These are phyloP conservation scores for Athrips mouffetella DNA, from an alignment of 2,888 invertebrate genomes.

Conservation along the genomic window DNA sequence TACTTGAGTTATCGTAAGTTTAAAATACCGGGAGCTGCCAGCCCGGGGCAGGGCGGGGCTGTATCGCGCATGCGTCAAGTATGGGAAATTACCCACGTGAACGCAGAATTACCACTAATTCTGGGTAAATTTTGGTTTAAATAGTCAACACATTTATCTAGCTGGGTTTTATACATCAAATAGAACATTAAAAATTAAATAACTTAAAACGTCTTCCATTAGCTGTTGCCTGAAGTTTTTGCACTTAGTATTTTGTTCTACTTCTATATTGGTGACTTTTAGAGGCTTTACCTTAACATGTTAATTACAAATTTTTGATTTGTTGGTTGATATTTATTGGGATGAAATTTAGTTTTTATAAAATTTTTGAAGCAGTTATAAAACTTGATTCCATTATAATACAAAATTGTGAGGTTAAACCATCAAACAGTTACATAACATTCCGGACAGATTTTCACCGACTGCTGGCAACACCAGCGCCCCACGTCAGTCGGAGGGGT, in stretches of 20 bases:
- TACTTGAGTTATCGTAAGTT: constrained; percentile 41
- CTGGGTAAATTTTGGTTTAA: no score
- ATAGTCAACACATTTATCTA: no score
- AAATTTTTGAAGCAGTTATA: background rate
- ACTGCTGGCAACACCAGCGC: constrained; percentile 40
- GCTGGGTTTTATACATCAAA: no score
- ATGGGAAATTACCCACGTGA: constrained; percentile 6
- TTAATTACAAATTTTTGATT: no score
- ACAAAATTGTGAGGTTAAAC: no score
- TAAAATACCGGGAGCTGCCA: constrained; percentile 37
- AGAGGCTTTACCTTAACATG: no score
- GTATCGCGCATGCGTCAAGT: constrained; percentile 52
- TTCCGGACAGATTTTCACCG: constrained; percentile 21
- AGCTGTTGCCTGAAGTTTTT: no score
- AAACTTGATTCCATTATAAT: background rate
- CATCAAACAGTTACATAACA: constrained; percentile 34
- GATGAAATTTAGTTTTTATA: background rate
- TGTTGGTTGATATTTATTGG: background rate
- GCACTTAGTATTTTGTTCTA: no score
- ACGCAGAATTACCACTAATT: background rate
- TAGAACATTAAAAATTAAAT: no score
- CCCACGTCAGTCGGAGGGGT: constrained; percentile 61
- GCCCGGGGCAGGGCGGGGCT: constrained; percentile 69
- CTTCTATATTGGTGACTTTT: no score
- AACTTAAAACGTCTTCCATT: no score